phyloP scores from a whole-genome alignment of 2,888 invertebrate genomes.

The Acleris sparsana region DNA sequence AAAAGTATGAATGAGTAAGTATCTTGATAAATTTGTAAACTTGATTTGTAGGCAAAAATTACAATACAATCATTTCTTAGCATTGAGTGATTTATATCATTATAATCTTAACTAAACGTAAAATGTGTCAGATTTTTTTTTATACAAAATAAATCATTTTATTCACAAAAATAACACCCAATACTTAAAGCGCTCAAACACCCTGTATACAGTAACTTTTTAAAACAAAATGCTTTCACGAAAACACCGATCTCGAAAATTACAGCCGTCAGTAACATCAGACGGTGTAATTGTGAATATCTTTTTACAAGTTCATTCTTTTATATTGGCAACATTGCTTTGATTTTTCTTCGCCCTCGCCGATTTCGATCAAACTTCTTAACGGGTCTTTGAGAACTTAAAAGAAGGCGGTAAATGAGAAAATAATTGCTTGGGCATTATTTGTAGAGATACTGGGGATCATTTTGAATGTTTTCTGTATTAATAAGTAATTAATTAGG shows the following conservation, averaged over 20 bases:
- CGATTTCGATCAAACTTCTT: conserved; percentile 73
- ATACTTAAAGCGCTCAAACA: conserved; percentile 25
- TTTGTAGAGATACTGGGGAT: conserved; percentile 58
- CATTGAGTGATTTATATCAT: too few species aligned
- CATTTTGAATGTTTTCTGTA: conserved; percentile 50
- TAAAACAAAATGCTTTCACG: conserved; percentile 54
- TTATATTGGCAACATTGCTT: conserved; percentile 51
- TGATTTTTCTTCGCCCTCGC: conserved; percentile 62
- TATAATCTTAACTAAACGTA: too few species aligned
- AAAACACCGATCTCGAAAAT: conserved; percentile 57
- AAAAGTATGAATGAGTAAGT: too few species aligned
- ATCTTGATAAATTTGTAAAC: too few species aligned
- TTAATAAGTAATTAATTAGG: conserved; percentile 63
- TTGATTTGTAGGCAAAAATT: too few species aligned
- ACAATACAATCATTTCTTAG: too few species aligned
- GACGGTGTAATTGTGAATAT: conserved; percentile 70
- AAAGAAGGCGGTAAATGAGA: conserved; percentile 68
- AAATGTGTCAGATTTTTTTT: too few species aligned
- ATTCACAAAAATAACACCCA: conserved; percentile 5
- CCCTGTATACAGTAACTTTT: conserved; percentile 54
- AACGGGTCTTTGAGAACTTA: conserved; percentile 61
- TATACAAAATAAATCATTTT: too few species aligned
- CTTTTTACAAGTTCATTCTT: conserved; percentile 45
- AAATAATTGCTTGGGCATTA: conserved; percentile 74
- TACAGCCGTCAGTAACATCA: conserved; percentile 67